Evolutionary conservation across 53 echinoderm and acorn worm genomes (phyloP), one percentile per base, ranked within the genome.

Genomic region (Henricia sp.): DNA sequence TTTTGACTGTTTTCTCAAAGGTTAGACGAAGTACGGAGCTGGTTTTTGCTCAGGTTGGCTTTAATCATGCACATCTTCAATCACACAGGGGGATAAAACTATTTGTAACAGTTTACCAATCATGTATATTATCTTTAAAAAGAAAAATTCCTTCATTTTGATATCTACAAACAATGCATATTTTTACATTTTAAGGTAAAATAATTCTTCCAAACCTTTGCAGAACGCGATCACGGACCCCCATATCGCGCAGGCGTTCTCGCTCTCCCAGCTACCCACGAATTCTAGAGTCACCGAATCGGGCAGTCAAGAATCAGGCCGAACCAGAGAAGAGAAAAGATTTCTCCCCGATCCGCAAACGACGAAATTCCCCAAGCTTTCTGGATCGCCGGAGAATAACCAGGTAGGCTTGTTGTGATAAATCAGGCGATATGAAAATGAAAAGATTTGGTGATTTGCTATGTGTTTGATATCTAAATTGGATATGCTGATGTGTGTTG

Each of bases 351-450:
- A 94, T 93, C 71, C 89, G 94, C 51, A 97, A 94, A 75, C 90
- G 97, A 28, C 77, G 97, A 5, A 94, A 97, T 56, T 97, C 97
- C 1, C 97, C 97, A 0, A 97, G 97, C 84, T 93, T 93, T 50
- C 86, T 97, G 55, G 97, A 97, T 67, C 86, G 94, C 3, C 84
- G 93, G 82, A 87, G 97, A 86, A 97, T 97, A 68, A 97, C 97
- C 35, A 97, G 97, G 97, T 97, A 88, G 11, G 56, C 19, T n/a
- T 11, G 28, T 1, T 10, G 39, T 10, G 8, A 60, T 11, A 39
- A 25, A 40, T 76, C 59, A 40, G 38, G 27, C 25, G 56, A 24
- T 37, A n/a, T n/a, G n/a, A n/a, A n/a, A n/a, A n/a, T n/a, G n/a
- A n/a, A n/a, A n/a, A n/a, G n/a, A n/a, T n/a, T n/a, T n/a, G n/a